Evolutionary conservation across 2,888 invertebrate species (phyloP), one percentile per base, ranked within the genome.

Genomic region (Panorpa germanica): DNA sequence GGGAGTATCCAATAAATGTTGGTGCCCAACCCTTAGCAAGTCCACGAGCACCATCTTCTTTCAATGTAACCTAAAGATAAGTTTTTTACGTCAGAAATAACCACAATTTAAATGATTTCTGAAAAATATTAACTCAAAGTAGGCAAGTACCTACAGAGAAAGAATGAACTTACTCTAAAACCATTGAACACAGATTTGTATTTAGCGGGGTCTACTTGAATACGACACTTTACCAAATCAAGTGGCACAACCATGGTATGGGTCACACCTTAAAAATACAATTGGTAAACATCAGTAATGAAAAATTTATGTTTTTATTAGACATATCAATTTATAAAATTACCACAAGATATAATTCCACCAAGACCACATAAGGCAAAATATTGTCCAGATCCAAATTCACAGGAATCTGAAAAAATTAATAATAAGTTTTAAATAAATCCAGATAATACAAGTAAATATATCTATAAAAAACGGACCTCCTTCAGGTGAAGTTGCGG

Each of bases 1-100:
- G 65, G 4, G 93, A 95, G 57, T 96, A 96, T 21, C 96, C 96
- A 43, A 95, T 71, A 55, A 85, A 76, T 19, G 96, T 96, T 30
- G 96, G 96, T 2, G 95, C 93, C 96, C 96, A 96, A 33, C 96
- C 96, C 54, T 74, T 83, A 27, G 68, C 86, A 35, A 96, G 63
- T 11, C 88, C 88, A 15, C 70, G 62, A 31, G 69, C 46, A 39
- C 91, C 90, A 50, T 85, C 91, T 57, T 96, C 95, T 28, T 65
- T 63, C 9, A 91, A 47, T 3, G 93, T 82, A 11, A 83, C 66
- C 51, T 64, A 59, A 50, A 75, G n/a, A 74, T 13, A 74, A 73
- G 41, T 58, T 61, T 34, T 67, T 46, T 35, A 76, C 64, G 32
- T 44, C 48, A 34, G 15, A 35, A 15, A 31, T 14, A 20, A 14